Percentiles rank a stretch among this genome's conserved stretches.
Conservation (phyloP, 2,797 vertebrate species). For the Muscicapa striata region DNA sequence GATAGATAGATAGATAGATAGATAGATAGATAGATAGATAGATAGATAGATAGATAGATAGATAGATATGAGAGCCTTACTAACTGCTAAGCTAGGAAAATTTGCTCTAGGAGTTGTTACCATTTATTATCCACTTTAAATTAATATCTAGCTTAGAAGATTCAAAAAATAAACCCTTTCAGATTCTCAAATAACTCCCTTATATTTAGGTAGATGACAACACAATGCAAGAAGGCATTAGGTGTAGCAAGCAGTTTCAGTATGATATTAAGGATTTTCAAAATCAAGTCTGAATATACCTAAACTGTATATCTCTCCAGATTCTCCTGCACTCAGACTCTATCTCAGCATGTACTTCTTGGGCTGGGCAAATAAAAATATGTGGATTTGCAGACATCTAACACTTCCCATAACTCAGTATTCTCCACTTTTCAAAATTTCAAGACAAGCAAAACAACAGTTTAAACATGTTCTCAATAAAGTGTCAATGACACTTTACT, state of each 20-base stretch:
- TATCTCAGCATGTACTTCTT: neutral
- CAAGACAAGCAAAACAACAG: neutral
- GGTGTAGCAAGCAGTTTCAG: neutral
- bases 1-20: fast-evolving
- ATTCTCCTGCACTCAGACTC: neutral
- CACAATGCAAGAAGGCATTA: neutral
- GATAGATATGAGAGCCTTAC: neutral
- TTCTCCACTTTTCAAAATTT: neutral
- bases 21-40: fast-evolving
- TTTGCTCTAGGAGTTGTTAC: neutral
- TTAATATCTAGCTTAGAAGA: neutral
- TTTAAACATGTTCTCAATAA: slow-evolving; percentile 34
- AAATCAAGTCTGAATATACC: neutral
- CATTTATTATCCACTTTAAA: neutral
- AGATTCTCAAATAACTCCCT: neutral
- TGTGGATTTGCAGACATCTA: neutral
- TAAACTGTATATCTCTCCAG: neutral
- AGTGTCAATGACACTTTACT: neutral
- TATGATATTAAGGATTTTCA: neutral
- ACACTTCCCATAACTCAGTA: neutral
- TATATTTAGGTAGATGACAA: neutral
- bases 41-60: neutral
- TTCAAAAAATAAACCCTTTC: neutral
- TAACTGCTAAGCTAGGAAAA: neutral
- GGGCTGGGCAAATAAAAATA: neutral